phyloP scores from a whole-genome alignment of 37 sponge, comb jelly and placozoan species.

The Cliona cf. orientalis region DNA sequence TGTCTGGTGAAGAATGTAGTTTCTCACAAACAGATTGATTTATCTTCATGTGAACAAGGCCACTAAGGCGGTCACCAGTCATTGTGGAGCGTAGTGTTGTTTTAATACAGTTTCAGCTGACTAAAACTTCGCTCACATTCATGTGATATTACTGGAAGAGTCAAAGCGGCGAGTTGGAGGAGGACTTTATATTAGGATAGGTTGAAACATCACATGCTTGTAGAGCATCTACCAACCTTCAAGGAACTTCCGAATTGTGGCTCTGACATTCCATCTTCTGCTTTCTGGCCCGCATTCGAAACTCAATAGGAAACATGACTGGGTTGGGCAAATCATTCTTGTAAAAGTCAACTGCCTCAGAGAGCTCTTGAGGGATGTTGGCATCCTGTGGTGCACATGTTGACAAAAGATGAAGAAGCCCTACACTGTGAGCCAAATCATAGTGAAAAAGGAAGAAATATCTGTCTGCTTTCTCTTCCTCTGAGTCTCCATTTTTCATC shows the following conservation, averaged over 20 bases:
- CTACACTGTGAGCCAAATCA: slow-evolving; percentile 4
- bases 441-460: too few species aligned
- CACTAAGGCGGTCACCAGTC: slow-evolving; percentile 42
- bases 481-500: too few species aligned
- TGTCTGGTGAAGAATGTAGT: neutral
- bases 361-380: neutral
- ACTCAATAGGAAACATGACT: slow-evolving; percentile 21
- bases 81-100: slow-evolving; percentile 35
- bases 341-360: slow-evolving; percentile 9
- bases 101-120: slow-evolving; percentile 34
- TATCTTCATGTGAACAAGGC: slow-evolving; percentile 10
- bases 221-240: slow-evolving; percentile 8
- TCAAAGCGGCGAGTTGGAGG: slow-evolving; percentile 21
- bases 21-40: slow-evolving; percentile 4
- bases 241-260: neutral
- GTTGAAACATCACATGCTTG: slow-evolving; percentile 30
- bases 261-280: neutral
- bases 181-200: slow-evolving; percentile 26
- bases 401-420: slow-evolving; percentile 36
- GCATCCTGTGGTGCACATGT: slow-evolving; percentile 5
- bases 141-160: slow-evolving; percentile 59
- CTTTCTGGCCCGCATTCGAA: slow-evolving; percentile 36
- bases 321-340: slow-evolving; percentile 24
- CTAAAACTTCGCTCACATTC: slow-evolving; percentile 67
- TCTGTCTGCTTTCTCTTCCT: too few species aligned